Evolutionary conservation across 92 coral and sea anemone species (phyloP), one percentile per base, ranked within the genome.

Genomic region (Pocillopora grandis): DNA sequence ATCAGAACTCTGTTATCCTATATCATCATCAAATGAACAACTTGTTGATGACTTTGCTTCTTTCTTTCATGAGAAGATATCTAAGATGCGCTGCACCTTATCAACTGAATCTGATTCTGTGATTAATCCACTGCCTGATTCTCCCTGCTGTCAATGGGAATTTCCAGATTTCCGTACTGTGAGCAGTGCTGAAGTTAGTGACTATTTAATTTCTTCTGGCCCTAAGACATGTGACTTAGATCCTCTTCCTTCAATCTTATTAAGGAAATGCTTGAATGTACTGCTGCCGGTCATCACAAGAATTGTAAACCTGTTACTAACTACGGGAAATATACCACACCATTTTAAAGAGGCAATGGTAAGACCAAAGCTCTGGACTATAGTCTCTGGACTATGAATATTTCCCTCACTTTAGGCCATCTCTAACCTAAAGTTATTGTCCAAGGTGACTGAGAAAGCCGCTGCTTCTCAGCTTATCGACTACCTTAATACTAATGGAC

Each of bases 401-500:
- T 74, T 71, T 78, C 57, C 58, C 89, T 69, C 83, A 66, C 76
- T 86, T 78, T 60, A 68, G 89, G 85, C 85, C 58, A 86, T 78
- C 60, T 86, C 80, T 37, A 79, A 86, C 49, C 63, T 79, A 67
- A 75, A 75, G 49, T 37, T 49, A 62, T 57, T 86, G 79, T 77
- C 89, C 56, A 86, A 86, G 72, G 84, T 80, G 58, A 86, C 80
- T 21, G 89, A 86, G 75, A 86, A 79, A 79, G 85, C 71, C 2
- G 66, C 52, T 20, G 71, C 85, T 55, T 78, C 74, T 56, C 76
- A 79, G 57, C 79, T 86, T 73, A 75, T 62, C 23, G 77, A 66
- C 67, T 80, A 77, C 84, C 89, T 86, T 58, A 66, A 85, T 77
- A 76, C 88, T 17, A 71, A 82, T 70, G 85, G 78, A 57, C 85